Evolutionary conservation across 2,888 invertebrate species (phyloP), one percentile per base, ranked within the genome.

Genomic region (Hybos culiciformis): DNA sequence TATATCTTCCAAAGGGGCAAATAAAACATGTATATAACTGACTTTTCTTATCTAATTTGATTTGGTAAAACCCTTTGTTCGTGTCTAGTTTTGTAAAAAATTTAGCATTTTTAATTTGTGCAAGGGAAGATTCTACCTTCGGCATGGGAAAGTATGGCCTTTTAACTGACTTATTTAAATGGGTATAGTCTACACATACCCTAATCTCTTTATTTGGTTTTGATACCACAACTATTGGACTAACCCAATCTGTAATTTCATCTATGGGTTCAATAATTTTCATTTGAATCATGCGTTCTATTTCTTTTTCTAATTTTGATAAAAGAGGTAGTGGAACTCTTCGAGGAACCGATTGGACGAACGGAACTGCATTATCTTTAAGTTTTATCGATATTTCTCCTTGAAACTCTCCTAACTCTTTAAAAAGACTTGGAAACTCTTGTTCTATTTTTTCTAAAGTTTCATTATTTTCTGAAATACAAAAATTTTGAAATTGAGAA

Each of bases 11-110:
- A n/a, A 45, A 45, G 17, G 37, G 38, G 29, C 37, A n/a, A n/a
- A n/a, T n/a, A n/a, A n/a, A n/a, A n/a, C n/a, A n/a, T n/a, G n/a
- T n/a, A n/a, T n/a, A n/a, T n/a, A n/a, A n/a, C n/a, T n/a, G n/a
- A n/a, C n/a, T n/a, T n/a, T n/a, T n/a, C n/a, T n/a, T n/a, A n/a
- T 41, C 26, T 15, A 44, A 34, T 41, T 41, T 44, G 8, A 44
- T 44, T 31, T 44, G 41, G n/a, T 41, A 37, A 26, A 44, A 44
- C 24, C 41, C 41, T 15, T 41, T 44, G 21, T 44, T 44, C 11
- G 29, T 20, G n/a, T 45, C 37, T 11, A 45, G 41, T 33, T 42
- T 45, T 15, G 42, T 41, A 45, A 23, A 45, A 45, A 14, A 45
- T 11, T 34, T 41, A 8, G 42, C 31, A n/a, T 33, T 21, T 33